phyloP scores from a whole-genome alignment of 2,888 invertebrate species.

The Patella depressa region DNA sequence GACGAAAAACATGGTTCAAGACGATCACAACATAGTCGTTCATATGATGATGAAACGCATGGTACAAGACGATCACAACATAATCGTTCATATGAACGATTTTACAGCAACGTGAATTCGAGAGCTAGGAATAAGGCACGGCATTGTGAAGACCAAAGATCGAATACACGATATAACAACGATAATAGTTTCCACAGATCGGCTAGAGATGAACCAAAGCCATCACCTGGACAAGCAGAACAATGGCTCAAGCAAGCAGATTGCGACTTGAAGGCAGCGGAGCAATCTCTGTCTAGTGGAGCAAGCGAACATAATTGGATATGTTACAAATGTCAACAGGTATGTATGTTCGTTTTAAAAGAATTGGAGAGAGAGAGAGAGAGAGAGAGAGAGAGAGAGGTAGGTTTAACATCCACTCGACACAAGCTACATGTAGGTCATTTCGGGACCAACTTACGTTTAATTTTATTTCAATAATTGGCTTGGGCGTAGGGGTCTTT shows the following conservation, averaged over 20 bases:
- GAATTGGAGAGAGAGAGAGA: no score
- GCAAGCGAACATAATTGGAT: slow-evolving; percentile 18
- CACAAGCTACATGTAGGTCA: no score
- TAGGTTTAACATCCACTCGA: no score
- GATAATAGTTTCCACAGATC: not conserved
- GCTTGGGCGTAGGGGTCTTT: no score
- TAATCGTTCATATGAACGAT: not conserved
- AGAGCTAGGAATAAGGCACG: slow-evolving; percentile 4
- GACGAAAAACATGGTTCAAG: not conserved
- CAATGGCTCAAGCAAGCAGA: slow-evolving; percentile 21
- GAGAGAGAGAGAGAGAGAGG: no score
- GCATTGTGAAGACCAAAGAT: not conserved
- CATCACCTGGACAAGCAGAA: slow-evolving; percentile 19
- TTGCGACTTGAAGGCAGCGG: slow-evolving; percentile 19
- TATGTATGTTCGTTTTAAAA: not conserved
- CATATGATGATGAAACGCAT: not conserved
- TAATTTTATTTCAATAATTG: no score
- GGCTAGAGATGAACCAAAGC: not conserved
- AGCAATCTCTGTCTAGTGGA: not conserved
- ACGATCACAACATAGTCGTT: not conserved
- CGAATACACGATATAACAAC: not conserved
- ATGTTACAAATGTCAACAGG: slow-evolving; percentile 23
- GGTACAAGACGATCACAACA: not conserved
- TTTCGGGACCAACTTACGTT: no score
- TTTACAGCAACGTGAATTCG: slow-evolving; percentile 10